These are phyloP conservation scores for Echinarachnius parma DNA, from an alignment of 53 echinoderm and acorn worm species.

Conservation along the genomic window DNA sequence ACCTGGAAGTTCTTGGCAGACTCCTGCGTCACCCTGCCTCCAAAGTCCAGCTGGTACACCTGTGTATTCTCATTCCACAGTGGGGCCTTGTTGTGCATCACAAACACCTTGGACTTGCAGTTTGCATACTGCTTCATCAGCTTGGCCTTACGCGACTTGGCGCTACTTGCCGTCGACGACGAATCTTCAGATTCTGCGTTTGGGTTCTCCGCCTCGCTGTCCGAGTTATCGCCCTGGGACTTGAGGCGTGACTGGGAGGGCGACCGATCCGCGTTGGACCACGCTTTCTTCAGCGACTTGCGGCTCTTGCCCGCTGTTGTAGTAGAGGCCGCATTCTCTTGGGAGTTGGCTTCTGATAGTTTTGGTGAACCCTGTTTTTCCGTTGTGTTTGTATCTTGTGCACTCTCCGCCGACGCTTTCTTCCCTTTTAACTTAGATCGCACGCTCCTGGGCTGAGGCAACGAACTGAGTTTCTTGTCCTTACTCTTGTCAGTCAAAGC, in stretches of 20 bases:
- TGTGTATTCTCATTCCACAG: slow-evolving; percentile 97
- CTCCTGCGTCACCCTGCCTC: slow-evolving; percentile 95
- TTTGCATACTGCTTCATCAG: slow-evolving; percentile 91
- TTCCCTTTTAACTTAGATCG: slow-evolving; percentile 44
- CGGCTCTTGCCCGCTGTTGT: slow-evolving; percentile 16
- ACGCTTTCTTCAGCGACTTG: slow-evolving; percentile 25
- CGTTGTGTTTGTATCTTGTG: slow-evolving; percentile 22
- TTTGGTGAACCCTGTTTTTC: slow-evolving; percentile 53
- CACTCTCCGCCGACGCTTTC: slow-evolving; percentile 25
- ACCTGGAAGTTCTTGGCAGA: slow-evolving; percentile 99
- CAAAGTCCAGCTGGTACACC: slow-evolving; percentile 99
- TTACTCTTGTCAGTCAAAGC: slow-evolving; percentile 24
- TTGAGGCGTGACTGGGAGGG: slow-evolving; percentile 30
- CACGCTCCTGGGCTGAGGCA: slow-evolving; percentile 39
- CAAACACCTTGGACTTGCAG: slow-evolving; percentile 80
- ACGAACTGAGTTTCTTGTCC: slow-evolving; percentile 46
- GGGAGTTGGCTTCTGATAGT: slow-evolving; percentile 12
- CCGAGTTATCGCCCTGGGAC: slow-evolving; percentile 68
- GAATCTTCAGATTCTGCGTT: slow-evolving; percentile 57
- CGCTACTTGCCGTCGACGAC: slow-evolving; percentile 60
- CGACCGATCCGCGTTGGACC: slow-evolving; percentile 48
- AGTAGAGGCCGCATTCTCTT: slow-evolving; percentile 4
- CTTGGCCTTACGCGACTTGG: slow-evolving; percentile 84
- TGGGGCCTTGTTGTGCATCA: slow-evolving; percentile 98
- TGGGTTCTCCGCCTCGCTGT: slow-evolving; percentile 62